A percentile compares a stretch with the other conserved stretches of the same genome.
Conservation (phyloP, 2,113 vertebrate genomes). For the Pollachius pollachius region DNA sequence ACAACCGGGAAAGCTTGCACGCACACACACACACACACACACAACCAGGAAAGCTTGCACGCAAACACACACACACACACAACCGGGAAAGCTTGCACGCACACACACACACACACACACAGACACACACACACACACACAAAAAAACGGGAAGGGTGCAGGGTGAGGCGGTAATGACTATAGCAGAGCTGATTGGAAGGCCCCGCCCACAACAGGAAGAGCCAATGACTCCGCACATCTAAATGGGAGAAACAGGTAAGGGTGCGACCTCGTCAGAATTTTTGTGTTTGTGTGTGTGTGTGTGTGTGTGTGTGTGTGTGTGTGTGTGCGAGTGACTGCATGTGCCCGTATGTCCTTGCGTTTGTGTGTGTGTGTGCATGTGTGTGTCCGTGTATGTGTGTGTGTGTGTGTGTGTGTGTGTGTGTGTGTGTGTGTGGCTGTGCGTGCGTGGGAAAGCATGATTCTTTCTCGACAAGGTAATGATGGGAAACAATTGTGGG, state of each 20-base stretch:
- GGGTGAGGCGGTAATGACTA: constrained; percentile 47
- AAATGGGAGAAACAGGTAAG: constrained; percentile 66
- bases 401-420: no score
- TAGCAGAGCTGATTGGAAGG: constrained; percentile 60
- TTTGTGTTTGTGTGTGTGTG: not conserved
- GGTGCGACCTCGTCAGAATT: constrained; percentile 3
- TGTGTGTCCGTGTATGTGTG: no score
- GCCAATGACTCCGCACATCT: constrained; percentile 19
- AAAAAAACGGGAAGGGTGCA: constrained; percentile 12
- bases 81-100: not conserved
- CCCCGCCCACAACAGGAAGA: constrained; percentile 51
- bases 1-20: not conserved
- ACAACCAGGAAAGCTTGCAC: not conserved
- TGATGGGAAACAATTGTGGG: constrained; percentile 28
- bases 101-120: not conserved
- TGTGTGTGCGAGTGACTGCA: not conserved
- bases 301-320: no score
- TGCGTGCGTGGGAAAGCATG: no score
- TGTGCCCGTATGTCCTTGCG: no score
- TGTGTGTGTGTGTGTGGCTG: not conserved
- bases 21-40: not conserved
- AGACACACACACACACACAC: not conserved
- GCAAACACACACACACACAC: not conserved
- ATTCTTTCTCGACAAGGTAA: constrained; percentile 45
- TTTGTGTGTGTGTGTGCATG: no score